Base-by-base conservation (phyloP, 2,797 vertebrate species). In the Lepus oiostolus region DNA sequence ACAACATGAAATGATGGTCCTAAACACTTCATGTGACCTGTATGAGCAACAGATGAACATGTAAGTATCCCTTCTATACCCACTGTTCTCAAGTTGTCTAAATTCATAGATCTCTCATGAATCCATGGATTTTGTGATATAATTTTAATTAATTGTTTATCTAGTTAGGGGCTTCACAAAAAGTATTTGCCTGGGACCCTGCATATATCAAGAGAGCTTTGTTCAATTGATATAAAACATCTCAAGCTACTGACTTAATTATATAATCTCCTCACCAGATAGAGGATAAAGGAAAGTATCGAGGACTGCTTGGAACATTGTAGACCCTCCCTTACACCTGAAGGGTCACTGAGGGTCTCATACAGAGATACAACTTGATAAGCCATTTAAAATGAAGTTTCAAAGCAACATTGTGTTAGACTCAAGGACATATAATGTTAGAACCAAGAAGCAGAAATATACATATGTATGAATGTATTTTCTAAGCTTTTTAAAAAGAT, bases 191-290 rank as follows among this genome's bases (percentile, higher is more conserved):
- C 5, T 63, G 54, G 12, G 21, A 12, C 4, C 8, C n/a, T 72
- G 19, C 30, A 81, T 9, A 63, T 12, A 4, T 17, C 80, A 81
- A 47, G 42, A 47, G 5, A 11, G 30, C 7, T 14, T 85, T 92
- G 54, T 24, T 74, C 21, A 82, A 4, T 12, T 32, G 38, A 82
- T 81, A 60, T 62, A 86, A 95, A 85, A 83, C 47, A 60, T 1
- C 10, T 89, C 42, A 75, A 47, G 28, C 72, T 70, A 88, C 63
- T 90, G 81, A 75, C 17, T 90, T 87, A 90, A 90, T n/a, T 7
- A 70, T 17, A 11, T 30, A 50, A 5, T 47, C 30, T 85, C 13
- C 2, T 80, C 58, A 74, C 24, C n/a, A 93, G 74, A 87, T 30
- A 65, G 14, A 32, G 35, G 26, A 80, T 13, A 58, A 93, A 81